A percentile compares a stretch with the other conserved stretches of the same genome.
phyloP scores from a whole-genome alignment of 2,888 invertebrate species.

The Sinelater perroti region DNA sequence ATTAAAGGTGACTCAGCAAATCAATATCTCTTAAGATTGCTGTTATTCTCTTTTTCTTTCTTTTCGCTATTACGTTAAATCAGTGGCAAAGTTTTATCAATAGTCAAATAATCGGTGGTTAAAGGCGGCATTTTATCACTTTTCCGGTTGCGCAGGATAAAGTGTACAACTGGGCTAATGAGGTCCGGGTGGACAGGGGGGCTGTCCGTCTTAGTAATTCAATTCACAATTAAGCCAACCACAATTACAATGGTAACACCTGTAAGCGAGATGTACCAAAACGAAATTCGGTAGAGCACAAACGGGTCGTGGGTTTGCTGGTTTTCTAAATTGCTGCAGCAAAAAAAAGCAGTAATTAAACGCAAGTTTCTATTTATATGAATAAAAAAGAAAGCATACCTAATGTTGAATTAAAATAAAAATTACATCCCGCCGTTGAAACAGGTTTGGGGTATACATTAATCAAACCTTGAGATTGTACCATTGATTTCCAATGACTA shows the following conservation, averaged over 20 bases:
- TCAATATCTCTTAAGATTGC: too few species aligned
- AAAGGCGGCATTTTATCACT: background rate
- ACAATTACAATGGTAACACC: conserved; percentile 1
- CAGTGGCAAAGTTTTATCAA: conserved; percentile 33
- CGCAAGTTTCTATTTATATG: too few species aligned
- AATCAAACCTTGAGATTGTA: conserved; percentile 12
- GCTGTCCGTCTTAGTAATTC: conserved; percentile 22
- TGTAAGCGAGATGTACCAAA: conserved; percentile 17
- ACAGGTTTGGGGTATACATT: conserved; percentile 12
- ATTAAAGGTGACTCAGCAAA: too few species aligned
- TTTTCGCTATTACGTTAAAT: background rate
- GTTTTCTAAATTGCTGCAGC: too few species aligned
- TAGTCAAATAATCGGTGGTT: conserved; percentile 25
- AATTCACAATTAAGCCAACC: conserved; percentile 21
- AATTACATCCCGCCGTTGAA: conserved; percentile 24
- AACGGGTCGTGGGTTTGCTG: too few species aligned
- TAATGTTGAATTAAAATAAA: conserved; percentile 12
- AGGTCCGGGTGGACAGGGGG: conserved; percentile 65
- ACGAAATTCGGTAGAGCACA: conserved; percentile 18
- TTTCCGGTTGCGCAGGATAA: conserved; percentile 63
- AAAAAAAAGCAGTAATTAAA: too few species aligned
- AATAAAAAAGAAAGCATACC: too few species aligned
- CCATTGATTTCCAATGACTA: conserved; percentile 63
- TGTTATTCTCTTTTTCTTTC: background rate
- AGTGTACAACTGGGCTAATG: conserved; percentile 69